Evolutionary conservation across 1,140 invertebrate species (phyloP), one percentile per base, ranked within the genome.

Genomic region (Metopolophium dirhodum): DNA sequence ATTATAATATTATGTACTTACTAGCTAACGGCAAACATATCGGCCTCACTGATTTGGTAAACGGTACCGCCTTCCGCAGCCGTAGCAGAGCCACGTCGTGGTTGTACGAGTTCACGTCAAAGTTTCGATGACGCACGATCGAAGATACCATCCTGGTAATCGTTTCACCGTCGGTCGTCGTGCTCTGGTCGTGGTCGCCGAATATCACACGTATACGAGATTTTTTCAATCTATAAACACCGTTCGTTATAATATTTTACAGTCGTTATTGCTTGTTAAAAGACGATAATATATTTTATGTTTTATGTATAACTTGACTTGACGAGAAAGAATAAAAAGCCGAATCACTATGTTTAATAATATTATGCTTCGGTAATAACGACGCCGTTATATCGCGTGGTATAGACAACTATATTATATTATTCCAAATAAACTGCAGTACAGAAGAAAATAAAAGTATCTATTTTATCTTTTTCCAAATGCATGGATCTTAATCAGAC

Each of bases 1-100:
- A 87, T 87, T 49, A 87, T 87, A 9, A 26, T 23, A 54, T 14
- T 95, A 94, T 57, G 23, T 37, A 95, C 95, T 96, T 95, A 97
- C 97, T 96, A 94, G 95, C 94, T 93, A 95, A 95, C 2, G 97
- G 97, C 68, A 98, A 95, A 95, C 98, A 98, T 23, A 98, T 96
- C 0, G 98, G 98, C 94, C 96, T 96, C 94, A 98, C 97, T 90
- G 96, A 97, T 95, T 97, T 98, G 0, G 96, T 97, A 94, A 98
- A 98, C 49, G 95, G 95, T 2, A 98, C 97, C 0, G 97, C 96
- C 94, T 97, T 97, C 35, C 97, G 95, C 68, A 98, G 95, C 94
- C 96, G 97, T 9, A 98, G 95, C 47, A 98, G 95, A 0, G 98
- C 98, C 89, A 98, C 97, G 94, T 98, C 98, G 94, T 98, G 98